phyloP scores from a whole-genome alignment of 2,888 invertebrate species.

The Aspidapion aeneum region DNA sequence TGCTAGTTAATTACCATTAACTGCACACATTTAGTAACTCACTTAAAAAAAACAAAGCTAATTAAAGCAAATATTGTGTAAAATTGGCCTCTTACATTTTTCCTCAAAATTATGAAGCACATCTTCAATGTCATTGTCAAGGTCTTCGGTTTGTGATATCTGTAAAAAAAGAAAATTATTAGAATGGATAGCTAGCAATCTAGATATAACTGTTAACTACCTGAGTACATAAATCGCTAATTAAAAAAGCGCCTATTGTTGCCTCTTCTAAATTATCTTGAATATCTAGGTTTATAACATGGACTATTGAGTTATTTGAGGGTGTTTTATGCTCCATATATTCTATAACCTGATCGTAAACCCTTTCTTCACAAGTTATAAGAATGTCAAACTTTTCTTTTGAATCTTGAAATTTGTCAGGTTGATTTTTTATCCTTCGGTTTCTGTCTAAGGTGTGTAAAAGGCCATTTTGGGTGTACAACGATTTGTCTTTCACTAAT shows the following conservation, averaged over 20 bases:
- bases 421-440: slow-evolving; percentile 87
- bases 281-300: slow-evolving; percentile 97
- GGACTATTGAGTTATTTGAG: slow-evolving; percentile 82
- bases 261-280: slow-evolving; percentile 99
- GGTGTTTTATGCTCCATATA: slow-evolving; percentile 83
- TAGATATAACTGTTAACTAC: slow-evolving; percentile 20
- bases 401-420: slow-evolving; percentile 91
- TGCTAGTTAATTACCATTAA: too few relatives aligned
- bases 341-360: slow-evolving; percentile 97
- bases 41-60: too few relatives aligned
- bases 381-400: slow-evolving; percentile 92
- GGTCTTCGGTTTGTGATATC: slow-evolving; percentile 85
- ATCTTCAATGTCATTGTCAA: slow-evolving; percentile 98
- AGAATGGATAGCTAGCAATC: not conserved
- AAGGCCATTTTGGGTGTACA: slow-evolving; percentile 96
- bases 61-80: slow-evolving; percentile 95
- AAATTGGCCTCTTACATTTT: slow-evolving; percentile 77
- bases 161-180: slow-evolving; percentile 44
- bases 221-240: slow-evolving; percentile 92
- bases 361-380: slow-evolving; percentile 96
- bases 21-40: too few relatives aligned
- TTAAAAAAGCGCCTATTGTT: slow-evolving; percentile 95
- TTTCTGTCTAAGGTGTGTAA: slow-evolving; percentile 98
- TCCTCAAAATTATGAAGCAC: slow-evolving; percentile 91
- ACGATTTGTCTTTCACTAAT: slow-evolving; percentile 81